Conservation (phyloP, 2,888 invertebrate species). For the Tenthredo livida region DNA sequence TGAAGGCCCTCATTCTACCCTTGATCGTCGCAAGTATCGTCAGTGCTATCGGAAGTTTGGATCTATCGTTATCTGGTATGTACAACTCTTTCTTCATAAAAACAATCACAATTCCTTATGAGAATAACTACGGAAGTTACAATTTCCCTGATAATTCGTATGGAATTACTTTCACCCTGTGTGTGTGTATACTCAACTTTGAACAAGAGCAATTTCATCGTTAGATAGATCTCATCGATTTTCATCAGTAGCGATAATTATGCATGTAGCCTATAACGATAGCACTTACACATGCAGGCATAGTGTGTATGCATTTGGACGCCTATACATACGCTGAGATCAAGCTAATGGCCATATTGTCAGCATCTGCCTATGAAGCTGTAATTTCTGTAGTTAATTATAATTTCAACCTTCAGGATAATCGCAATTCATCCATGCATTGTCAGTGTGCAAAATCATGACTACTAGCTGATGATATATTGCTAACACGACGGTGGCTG, state of each 20-base stretch:
- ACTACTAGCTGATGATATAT: not conserved
- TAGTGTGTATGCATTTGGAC: not conserved
- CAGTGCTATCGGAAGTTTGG: constrained; percentile 85
- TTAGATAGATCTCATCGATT: not conserved
- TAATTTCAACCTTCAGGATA: constrained; percentile 18
- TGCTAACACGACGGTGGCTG: not conserved
- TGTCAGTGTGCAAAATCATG: not conserved
- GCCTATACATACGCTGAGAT: constrained; percentile 4
- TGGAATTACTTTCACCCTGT: no score
- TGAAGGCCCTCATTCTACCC: constrained; percentile 87
- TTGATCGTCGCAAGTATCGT: constrained; percentile 85
- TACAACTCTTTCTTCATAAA: not conserved
- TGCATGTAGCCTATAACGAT: not conserved
- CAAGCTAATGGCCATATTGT: not conserved
- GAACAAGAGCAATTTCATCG: not conserved
- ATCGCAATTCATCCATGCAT: not conserved
- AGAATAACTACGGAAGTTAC: no score
- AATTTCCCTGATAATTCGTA: no score
- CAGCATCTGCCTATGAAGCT: not conserved
- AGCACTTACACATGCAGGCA: not conserved
- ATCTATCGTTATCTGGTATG: constrained; percentile 83
- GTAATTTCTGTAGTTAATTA: constrained; percentile 11
- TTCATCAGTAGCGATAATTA: not conserved
- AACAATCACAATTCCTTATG: no score
- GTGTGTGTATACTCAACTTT: not conserved